Conservation (phyloP, 2,113 vertebrate species). For the Psammodynastes pulverulentus region DNA sequence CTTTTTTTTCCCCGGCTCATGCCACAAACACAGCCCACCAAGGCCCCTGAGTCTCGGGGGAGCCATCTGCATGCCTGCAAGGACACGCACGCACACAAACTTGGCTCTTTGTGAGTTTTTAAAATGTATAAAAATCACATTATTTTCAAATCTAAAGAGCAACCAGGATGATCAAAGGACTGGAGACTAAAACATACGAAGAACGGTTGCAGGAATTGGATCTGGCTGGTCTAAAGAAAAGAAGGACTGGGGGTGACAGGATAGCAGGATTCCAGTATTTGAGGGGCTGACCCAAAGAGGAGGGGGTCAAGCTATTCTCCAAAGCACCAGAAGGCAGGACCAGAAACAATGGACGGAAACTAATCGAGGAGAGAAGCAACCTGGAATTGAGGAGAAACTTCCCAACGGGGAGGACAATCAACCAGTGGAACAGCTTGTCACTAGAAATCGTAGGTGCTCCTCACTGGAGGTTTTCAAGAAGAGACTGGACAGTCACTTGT, state of each 20-base stretch:
- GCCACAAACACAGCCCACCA: neutral
- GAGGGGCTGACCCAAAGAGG: neutral
- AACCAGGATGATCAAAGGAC: too few relatives aligned
- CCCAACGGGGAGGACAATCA: neutral
- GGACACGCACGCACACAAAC: too few relatives aligned
- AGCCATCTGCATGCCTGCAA: neutral
- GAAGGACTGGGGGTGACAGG: neutral
- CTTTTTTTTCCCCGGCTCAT: neutral
- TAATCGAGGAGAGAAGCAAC: neutral
- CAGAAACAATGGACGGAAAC: neutral
- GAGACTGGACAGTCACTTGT: neutral
- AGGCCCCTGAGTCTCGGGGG: neutral
- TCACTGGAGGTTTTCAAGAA: neutral
- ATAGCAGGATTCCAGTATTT: neutral
- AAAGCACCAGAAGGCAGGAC: neutral
- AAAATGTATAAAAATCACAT: neutral
- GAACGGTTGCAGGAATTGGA: too few relatives aligned
- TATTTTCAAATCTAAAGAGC: neutral
- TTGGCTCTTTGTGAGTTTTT: neutral
- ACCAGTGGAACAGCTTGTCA: neutral
- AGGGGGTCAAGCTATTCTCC: neutral
- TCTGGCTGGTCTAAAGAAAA: neutral
- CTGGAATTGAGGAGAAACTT: neutral
- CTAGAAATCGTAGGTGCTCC: rapidly evolving
- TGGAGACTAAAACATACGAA: too few relatives aligned